Percentiles rank a stretch among this genome's conserved stretches.
Conservation (phyloP, 2,888 invertebrate species). For the Dione vanillae region DNA sequence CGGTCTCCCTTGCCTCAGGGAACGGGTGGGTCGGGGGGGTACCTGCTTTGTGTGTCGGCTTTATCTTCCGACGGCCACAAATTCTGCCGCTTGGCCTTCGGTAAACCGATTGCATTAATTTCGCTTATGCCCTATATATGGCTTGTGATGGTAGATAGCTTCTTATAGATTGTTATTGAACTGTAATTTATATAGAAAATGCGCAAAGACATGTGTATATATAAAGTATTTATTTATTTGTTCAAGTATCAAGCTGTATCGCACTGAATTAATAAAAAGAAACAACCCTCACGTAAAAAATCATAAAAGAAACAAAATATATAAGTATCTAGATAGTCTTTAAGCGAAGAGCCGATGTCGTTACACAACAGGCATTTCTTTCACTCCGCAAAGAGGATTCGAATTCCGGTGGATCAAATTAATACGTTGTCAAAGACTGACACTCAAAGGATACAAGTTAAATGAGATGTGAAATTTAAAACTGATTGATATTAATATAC, state of each 20-base stretch:
- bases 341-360: slow-evolving; percentile 46
- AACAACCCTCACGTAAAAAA: too few relatives aligned
- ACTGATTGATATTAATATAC: slow-evolving; percentile 26
- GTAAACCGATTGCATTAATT: slow-evolving; percentile 69
- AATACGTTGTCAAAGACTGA: slow-evolving; percentile 42
- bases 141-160: slow-evolving; percentile 13
- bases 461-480: slow-evolving; percentile 49
- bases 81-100: slow-evolving; percentile 55
- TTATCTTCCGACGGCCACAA: slow-evolving; percentile 68
- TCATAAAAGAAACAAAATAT: neutral
- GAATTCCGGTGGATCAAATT: slow-evolving; percentile 49
- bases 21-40: slow-evolving; percentile 51
- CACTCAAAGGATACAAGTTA: slow-evolving; percentile 49
- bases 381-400: slow-evolving; percentile 45
- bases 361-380: slow-evolving; percentile 52
- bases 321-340: slow-evolving; percentile 10
- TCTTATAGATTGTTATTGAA: slow-evolving; percentile 16
- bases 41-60: slow-evolving; percentile 70
- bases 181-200: neutral
- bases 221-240: too few relatives aligned
- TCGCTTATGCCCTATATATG: slow-evolving; percentile 36
- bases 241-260: too few relatives aligned
- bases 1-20: slow-evolving; percentile 58
- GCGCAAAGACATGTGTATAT: too few relatives aligned
- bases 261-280: too few relatives aligned